Evolutionary conservation across 2,888 invertebrate species (phyloP).

Genomic region (Alentia gelatinosa): DNA sequence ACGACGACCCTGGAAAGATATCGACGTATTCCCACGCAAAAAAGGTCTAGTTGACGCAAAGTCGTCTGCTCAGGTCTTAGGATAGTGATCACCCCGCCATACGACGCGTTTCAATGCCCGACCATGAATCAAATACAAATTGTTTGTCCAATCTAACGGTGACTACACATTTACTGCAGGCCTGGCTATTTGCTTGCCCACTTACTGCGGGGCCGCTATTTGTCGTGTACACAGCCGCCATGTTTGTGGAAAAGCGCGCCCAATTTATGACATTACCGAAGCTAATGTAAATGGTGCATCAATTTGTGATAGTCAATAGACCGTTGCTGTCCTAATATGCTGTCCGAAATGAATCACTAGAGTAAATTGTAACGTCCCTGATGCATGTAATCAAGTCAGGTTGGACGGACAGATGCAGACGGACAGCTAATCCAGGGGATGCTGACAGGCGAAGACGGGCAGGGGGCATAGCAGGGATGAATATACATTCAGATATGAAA

Average conservation of each 20-base stretch:
- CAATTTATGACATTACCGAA: conserved; percentile 53
- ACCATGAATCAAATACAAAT: conserved; percentile 49
- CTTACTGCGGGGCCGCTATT: conserved; percentile 46
- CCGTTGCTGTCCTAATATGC: conserved; percentile 27
- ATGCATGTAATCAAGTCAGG: conserved; percentile 30
- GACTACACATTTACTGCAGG: conserved; percentile 51
- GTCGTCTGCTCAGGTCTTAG: conserved; percentile 11
- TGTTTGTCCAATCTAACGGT: conserved; percentile 43
- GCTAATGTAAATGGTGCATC: conserved; percentile 53
- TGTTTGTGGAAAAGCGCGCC: conserved; percentile 45
- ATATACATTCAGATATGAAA: too few species aligned
- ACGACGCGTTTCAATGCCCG: conserved; percentile 17
- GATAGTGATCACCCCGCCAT: not conserved
- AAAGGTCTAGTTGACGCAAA: not conserved
- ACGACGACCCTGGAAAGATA: not conserved
- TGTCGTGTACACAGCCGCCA: conserved; percentile 28
- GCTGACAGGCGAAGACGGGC: too few species aligned
- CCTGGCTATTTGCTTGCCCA: conserved; percentile 40
- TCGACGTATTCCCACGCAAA: not conserved
- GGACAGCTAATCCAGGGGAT: not conserved
- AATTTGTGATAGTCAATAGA: conserved; percentile 56
- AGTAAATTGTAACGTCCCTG: conserved; percentile 31
- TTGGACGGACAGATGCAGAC: not conserved
- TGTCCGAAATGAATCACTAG: conserved; percentile 12
- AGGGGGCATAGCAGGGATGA: too few species aligned